phyloP scores from a whole-genome alignment of 2,888 invertebrate genomes.

The Branchipolynoe longqiensis region DNA sequence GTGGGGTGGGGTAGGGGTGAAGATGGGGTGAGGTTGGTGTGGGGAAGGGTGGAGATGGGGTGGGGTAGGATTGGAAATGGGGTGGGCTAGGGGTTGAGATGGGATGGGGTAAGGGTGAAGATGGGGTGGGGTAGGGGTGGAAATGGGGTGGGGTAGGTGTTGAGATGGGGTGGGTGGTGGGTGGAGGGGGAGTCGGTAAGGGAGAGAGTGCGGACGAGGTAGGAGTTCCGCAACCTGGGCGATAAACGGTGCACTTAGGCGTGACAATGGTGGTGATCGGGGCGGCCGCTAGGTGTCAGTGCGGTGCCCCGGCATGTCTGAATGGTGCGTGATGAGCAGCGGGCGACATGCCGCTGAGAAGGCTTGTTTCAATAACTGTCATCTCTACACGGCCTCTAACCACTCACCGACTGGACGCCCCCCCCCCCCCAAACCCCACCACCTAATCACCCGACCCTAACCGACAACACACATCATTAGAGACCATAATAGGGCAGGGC shows the following conservation, averaged over 20 bases:
- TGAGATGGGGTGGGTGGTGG: too few relatives aligned
- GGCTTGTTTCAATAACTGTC: constrained; percentile 29
- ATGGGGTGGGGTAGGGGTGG: too few relatives aligned
- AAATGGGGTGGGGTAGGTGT: too few relatives aligned
- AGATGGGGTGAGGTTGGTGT: too few relatives aligned
- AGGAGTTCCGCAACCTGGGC: not conserved
- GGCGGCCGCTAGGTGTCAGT: constrained; percentile 18
- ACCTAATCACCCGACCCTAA: not conserved
- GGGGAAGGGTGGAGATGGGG: too few relatives aligned
- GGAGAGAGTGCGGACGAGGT: too few relatives aligned
- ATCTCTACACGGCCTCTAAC: constrained; percentile 18
- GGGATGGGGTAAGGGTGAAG: too few relatives aligned
- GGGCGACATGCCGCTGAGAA: not conserved
- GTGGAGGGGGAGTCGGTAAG: too few relatives aligned
- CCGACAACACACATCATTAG: not conserved
- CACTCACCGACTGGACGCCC: constrained; percentile 4
- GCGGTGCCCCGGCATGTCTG: constrained; percentile 5
- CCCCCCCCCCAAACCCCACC: not conserved
- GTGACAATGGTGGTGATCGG: constrained; percentile 15
- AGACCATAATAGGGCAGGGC: not conserved
- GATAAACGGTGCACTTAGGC: not conserved
- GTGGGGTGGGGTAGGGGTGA: too few relatives aligned
- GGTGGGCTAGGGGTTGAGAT: too few relatives aligned
- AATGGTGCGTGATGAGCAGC: constrained; percentile 43
- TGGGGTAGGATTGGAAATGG: too few relatives aligned